Base-by-base conservation (phyloP, 2,113 vertebrate genomes). In the Lampris incognitus region DNA sequence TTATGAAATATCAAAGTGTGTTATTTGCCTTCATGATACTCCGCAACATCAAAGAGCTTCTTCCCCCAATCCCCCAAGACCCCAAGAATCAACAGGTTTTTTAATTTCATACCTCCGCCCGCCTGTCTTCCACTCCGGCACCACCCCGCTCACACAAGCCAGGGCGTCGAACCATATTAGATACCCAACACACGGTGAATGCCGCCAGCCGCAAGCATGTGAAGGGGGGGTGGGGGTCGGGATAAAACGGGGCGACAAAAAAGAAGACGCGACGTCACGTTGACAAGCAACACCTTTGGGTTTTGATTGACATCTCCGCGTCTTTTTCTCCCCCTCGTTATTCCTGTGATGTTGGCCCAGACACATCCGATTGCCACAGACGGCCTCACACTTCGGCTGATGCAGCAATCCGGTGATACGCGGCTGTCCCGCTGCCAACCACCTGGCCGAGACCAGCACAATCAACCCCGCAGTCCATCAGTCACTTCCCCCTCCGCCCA, bases 271-370 rank as follows among this genome's bases (percentile, higher is more conserved):
- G 79, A 74, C 62, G 83, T 59, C 79, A 83, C 80, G 70, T 74
- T 73, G 85, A 79, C 66, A 80, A 76, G 76, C 73, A 9, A 72
- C 69, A 72, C 85, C 81, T 89, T 80, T 59, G 81, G 61, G 66
- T 11, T 79, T 79, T 92, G 92, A 93, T 89, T 92, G 92, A 90
- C 91, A 67, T 79, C 66, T 57, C 73, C 51, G 78, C 78, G 71
- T 88, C 83, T 83, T 86, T 85, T 90, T 84, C 24, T 24, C 24
- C 24, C 24, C 24, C 24, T 24, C 24, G 89, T 87, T 87, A 89
- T 92, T 90, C 87, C 87, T 90, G 87, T 90, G 88, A 91, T 90
- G 91, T 90, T 82, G 10, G 70, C 90, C 90, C 87, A 92, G 89
- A 88, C 80, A 50, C 63, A 3, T 24, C 62, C 48, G 66, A 75